Evolutionary conservation across 1,140 invertebrate species (phyloP), one percentile per base, ranked within the genome.

Genomic region (Laupala kohalensis): DNA sequence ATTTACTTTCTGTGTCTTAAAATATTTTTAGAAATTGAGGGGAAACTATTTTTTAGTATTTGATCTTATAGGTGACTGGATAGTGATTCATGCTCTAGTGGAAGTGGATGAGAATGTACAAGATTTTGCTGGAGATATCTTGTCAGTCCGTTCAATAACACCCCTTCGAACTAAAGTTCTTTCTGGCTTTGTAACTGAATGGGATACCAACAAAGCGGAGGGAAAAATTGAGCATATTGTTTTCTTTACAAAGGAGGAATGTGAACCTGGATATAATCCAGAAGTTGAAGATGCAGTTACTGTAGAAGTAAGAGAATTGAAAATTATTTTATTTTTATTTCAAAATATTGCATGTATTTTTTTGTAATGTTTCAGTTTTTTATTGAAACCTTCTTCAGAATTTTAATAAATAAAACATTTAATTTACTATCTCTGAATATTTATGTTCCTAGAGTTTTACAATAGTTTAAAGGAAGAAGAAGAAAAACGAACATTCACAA

Each of bases 21-120:
- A 1, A 19, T 24, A 64, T 64, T n/a, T 24, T 25, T 65, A 15
- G 64, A 24, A 1, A 2, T 65, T 24, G 2, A 3, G 23, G 5
- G 12, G 6, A 25, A 65, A 25, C 64, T n/a, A n/a, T n/a, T 12
- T 25, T 5, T 9, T 23, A 15, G 12, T 25, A n/a, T 67, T 37
- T 19, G 25, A 69, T 5, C 28, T 69, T 73, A 6, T 86, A 15
- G 88, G 89, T 6, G 89, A 90, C 77, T 89, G 86, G 86, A 67
- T 89, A 13, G 81, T 83, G 75, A 71, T 89, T 19, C 81, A 83
- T 53, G 84, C 83, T 26, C 78, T 83, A 67, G 81, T 86, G 15
- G 83, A 86, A 76, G 75, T 86, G n/a, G 78, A 86, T 78, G 81
- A 82, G 72, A 76, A 81, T 28, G 80, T 81, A n/a, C 37, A 76